Conservation (phyloP, 2,797 vertebrate genomes). For the Enteromius afrohamiltoni region DNA sequence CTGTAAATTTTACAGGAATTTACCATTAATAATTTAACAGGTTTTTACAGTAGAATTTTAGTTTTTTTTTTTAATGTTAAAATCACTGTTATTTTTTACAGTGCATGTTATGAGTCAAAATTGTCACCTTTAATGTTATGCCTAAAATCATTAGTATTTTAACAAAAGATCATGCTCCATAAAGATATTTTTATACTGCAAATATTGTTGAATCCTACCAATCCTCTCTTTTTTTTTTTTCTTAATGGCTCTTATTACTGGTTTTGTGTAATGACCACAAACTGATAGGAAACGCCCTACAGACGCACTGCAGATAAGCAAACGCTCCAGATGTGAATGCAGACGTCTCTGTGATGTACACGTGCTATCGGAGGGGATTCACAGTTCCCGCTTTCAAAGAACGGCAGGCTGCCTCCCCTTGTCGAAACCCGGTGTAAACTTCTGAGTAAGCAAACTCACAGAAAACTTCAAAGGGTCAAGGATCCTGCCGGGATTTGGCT, state of each 20-base stretch:
- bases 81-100: no score
- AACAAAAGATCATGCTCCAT: no score
- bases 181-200: no score
- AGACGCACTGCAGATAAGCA: neutral
- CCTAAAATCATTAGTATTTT: no score
- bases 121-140: no score
- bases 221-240: no score
- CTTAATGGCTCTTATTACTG: neutral
- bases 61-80: no score
- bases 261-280: neutral
- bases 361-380: slow-evolving; percentile 52
- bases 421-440: slow-evolving; percentile 77
- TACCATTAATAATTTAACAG: no score
- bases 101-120: no score
- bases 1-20: no score
- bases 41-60: no score
- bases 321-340: neutral
- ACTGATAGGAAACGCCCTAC: neutral
- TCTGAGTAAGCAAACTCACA: slow-evolving; percentile 73
- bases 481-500: slow-evolving; percentile 69
- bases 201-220: neutral
- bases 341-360: neutral
- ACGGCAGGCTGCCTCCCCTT: slow-evolving; percentile 66
- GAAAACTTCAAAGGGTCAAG: slow-evolving; percentile 78
- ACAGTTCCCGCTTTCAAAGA: slow-evolving; percentile 63